Evolutionary conservation across 2,113 vertebrate species (phyloP).

Genomic region (Saccopteryx leptura): DNA sequence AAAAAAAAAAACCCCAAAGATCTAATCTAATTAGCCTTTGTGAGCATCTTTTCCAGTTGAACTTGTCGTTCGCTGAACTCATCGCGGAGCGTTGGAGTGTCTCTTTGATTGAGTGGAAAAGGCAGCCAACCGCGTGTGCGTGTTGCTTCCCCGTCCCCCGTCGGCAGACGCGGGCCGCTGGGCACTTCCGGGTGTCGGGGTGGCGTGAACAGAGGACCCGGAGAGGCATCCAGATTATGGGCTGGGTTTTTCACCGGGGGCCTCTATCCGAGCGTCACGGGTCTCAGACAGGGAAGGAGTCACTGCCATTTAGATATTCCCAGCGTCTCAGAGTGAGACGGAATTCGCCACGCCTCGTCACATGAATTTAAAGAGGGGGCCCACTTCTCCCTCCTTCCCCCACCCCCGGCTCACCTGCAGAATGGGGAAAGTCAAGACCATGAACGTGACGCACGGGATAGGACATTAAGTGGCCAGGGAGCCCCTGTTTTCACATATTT

Average conservation of each 20-base stretch:
- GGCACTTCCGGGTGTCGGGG: accelerated
- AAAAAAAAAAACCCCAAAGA: neutral
- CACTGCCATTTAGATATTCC: accelerated
- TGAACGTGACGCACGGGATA: neutral
- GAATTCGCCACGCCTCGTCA: neutral
- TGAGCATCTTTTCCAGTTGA: neutral
- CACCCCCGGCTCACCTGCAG: neutral
- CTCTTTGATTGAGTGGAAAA: neutral
- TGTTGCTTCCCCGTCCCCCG: too few relatives aligned
- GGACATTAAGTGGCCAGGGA: neutral
- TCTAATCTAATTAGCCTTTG: neutral
- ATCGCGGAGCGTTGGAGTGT: accelerated
- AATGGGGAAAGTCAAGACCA: conserved; percentile 63
- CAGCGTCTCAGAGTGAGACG: accelerated
- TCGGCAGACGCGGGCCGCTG: accelerated
- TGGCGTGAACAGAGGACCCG: neutral
- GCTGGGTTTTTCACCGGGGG: neutral
- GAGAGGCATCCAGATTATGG: neutral
- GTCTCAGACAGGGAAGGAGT: neutral
- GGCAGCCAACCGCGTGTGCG: accelerated
- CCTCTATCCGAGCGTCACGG: too few relatives aligned
- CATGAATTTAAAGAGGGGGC: neutral
- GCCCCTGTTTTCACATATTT: conserved; percentile 73
- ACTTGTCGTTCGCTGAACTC: neutral
- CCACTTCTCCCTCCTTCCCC: neutral